A percentile compares a stretch with the other conserved stretches of the same genome.
Evolutionary conservation across 1,140 invertebrate species (phyloP).

Genomic region (Trypoxylus dichotomus): DNA sequence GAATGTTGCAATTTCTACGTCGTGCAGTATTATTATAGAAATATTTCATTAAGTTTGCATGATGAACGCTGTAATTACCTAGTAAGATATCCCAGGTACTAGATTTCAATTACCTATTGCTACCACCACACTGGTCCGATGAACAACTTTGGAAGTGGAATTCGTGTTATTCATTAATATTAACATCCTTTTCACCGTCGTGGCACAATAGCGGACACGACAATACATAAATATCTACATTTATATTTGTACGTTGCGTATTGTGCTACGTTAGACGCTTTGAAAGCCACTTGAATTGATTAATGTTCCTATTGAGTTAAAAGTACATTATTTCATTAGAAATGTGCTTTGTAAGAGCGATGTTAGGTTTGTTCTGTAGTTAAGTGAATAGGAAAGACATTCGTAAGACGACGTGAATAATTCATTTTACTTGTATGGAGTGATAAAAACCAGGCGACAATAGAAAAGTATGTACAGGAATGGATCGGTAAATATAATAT

Average conservation of each 20-base stretch:
- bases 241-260: neutral
- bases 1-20: too few relatives aligned
- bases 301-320: conserved; percentile 2
- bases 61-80: too few relatives aligned
- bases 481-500: too few relatives aligned
- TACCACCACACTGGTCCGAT: too few relatives aligned
- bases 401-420: too few relatives aligned
- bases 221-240: neutral
- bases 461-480: too few relatives aligned
- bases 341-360: neutral
- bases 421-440: too few relatives aligned
- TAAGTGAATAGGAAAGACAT: neutral
- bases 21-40: too few relatives aligned
- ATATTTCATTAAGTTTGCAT: too few relatives aligned
- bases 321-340: neutral
- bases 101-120: too few relatives aligned
- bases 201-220: neutral
- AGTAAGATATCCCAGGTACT: too few relatives aligned
- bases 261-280: neutral
- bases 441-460: too few relatives aligned
- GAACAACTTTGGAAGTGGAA: neutral
- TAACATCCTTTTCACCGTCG: neutral
- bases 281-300: conserved; percentile 2
- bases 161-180: neutral
- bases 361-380: neutral